These are phyloP conservation scores for Cancer borealis DNA, from an alignment of 2,888 invertebrate species.

Conservation along the genomic window DNA sequence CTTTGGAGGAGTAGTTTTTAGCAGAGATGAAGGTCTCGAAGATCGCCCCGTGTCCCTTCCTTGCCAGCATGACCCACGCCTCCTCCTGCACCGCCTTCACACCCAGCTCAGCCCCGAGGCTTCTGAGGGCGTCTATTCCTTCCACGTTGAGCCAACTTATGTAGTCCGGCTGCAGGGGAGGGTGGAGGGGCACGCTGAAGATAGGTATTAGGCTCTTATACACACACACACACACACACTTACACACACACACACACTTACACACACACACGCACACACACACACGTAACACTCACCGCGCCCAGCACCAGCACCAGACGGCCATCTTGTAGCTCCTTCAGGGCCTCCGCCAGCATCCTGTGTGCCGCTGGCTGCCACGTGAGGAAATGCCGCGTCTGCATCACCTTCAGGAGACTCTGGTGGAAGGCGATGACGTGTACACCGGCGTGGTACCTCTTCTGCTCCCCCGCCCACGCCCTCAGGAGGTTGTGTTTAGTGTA, in stretches of 20 bases:
- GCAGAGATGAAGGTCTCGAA: constrained; percentile 56
- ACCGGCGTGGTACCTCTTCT: constrained; percentile 60
- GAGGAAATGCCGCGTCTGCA: constrained; percentile 59
- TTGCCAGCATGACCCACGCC: constrained; percentile 68
- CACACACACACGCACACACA: constrained; percentile 55
- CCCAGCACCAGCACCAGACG: constrained; percentile 69
- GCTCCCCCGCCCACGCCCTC: constrained; percentile 47
- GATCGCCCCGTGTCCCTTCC: constrained; percentile 54
- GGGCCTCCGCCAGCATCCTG: constrained; percentile 58
- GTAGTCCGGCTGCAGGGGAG: constrained; percentile 67
- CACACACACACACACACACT: neutral
- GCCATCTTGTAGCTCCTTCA: constrained; percentile 61
- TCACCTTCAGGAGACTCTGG: constrained; percentile 18
- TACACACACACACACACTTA: neutral
- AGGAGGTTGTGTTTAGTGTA: constrained; percentile 43
- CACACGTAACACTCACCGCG: constrained; percentile 60
- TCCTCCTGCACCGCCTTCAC: constrained; percentile 59
- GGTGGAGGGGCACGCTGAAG: neutral
- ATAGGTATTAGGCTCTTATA: neutral
- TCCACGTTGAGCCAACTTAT: constrained; percentile 61
- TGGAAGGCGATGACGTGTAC: constrained; percentile 70
- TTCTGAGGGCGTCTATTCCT: constrained; percentile 4
- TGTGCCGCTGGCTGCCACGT: constrained; percentile 72
- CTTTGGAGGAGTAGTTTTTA: constrained; percentile 27
- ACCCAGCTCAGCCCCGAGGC: constrained; percentile 54